These are phyloP conservation scores for Melanocharis versteri DNA, from an alignment of 2,113 vertebrate species.

Conservation along the genomic window DNA sequence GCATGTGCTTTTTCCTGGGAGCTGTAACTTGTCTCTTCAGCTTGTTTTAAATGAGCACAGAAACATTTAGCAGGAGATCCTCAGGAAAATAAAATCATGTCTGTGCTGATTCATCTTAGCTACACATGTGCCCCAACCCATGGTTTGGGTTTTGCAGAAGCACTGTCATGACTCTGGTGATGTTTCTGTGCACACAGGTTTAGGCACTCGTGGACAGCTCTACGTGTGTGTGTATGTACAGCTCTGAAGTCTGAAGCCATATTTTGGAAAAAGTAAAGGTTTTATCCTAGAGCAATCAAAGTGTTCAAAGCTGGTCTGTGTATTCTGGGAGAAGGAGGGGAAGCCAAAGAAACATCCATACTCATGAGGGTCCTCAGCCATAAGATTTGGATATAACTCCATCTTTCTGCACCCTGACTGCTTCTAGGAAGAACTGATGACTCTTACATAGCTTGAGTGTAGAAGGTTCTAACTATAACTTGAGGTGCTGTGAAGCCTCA, in stretches of 20 bases:
- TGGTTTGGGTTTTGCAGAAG: neutral
- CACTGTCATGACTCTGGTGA: no score
- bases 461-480: neutral
- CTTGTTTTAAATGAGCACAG: neutral
- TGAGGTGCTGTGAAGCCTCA: neutral
- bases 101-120: neutral
- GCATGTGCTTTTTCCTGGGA: neutral
- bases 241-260: neutral
- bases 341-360: neutral
- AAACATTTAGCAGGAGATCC: neutral
- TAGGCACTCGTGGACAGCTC: neutral
- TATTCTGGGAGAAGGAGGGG: neutral
- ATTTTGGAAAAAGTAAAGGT: neutral
- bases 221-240: fast-evolving
- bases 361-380: neutral
- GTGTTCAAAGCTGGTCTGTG: neutral
- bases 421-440: neutral
- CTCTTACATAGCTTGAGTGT: neutral
- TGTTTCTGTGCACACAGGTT: neutral
- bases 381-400: neutral
- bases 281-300: neutral
- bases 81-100: neutral
- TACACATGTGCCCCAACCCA: neutral
- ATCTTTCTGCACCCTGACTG: neutral
- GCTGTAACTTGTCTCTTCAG: neutral